These are phyloP conservation scores for Sitobion miscanthi DNA, from an alignment of 1,140 invertebrate genomes.

Conservation along the genomic window DNA sequence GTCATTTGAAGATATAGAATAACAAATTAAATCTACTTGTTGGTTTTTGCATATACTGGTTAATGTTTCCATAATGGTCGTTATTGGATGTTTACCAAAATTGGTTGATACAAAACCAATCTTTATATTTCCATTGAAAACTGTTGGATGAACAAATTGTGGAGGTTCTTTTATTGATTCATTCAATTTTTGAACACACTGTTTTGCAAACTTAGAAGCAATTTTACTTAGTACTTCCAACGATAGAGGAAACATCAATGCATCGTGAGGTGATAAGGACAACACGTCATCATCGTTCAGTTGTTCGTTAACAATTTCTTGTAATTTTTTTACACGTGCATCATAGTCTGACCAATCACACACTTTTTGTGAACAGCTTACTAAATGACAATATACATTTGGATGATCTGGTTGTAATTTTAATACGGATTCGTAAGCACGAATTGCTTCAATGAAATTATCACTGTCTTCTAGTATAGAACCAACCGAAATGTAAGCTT, in stretches of 20 bases:
- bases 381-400: conserved; percentile 98
- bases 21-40: conserved; percentile 85
- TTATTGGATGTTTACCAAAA: conserved; percentile 99
- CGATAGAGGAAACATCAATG: conserved; percentile 96
- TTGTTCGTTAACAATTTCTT: conserved; percentile 94
- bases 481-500: conserved; percentile 97
- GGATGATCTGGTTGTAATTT: conserved; percentile 99
- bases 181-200: conserved; percentile 95
- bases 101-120: conserved; percentile 99
- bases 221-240: conserved; percentile 94
- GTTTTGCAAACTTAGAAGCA: conserved; percentile 91
- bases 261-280: conserved; percentile 99
- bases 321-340: conserved; percentile 90
- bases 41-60: conserved; percentile 89
- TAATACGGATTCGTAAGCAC: conserved; percentile 93
- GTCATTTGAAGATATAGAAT: conserved; percentile 95
- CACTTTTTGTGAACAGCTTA: conserved; percentile 97
- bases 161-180: conserved; percentile 72
- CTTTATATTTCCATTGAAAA: conserved; percentile 72
- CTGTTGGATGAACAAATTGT: conserved; percentile 77
- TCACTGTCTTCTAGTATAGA: conserved; percentile 99
- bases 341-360: conserved; percentile 99
- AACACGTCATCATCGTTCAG: conserved; percentile 92
- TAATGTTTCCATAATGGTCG: conserved; percentile 99
- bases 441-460: conserved; percentile 97